Evolutionary conservation across 2,797 vertebrate species (phyloP).

Genomic region (Thalassophryne amazonica): DNA sequence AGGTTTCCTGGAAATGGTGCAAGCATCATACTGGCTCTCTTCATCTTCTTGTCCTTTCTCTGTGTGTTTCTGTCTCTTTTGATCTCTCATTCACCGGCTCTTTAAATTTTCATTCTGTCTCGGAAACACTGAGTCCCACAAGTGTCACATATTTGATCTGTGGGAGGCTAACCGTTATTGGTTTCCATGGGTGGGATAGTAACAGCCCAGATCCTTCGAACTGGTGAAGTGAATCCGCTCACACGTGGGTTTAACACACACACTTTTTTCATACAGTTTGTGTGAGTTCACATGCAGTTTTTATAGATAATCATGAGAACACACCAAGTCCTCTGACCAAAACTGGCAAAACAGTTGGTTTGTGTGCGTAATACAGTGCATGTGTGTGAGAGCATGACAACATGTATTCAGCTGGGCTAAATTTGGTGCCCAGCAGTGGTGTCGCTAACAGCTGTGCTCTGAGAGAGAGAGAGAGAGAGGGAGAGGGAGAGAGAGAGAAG

Average conservation of each 20-base stretch:
- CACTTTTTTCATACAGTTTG: background rate
- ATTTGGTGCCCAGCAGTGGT: constrained; percentile 52
- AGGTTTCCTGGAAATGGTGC: constrained; percentile 37
- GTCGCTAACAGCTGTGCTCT: constrained; percentile 51
- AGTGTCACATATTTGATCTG: constrained; percentile 23
- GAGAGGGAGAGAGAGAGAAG: background rate
- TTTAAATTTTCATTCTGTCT: constrained; percentile 14
- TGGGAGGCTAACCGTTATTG: constrained; percentile 40
- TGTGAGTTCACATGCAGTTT: background rate
- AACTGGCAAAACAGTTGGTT: too few relatives aligned
- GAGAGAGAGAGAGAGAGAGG: background rate
- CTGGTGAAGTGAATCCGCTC: constrained; percentile 19
- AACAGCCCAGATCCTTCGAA: constrained; percentile 34
- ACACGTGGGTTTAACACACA: constrained; percentile 17
- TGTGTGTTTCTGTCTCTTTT: constrained; percentile 18
- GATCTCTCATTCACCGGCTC: background rate
- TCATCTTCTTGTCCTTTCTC: constrained; percentile 2
- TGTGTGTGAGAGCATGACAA: background rate
- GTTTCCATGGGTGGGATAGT: constrained; percentile 20
- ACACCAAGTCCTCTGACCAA: too few relatives aligned
- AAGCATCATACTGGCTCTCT: background rate
- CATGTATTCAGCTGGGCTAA: constrained; percentile 47
- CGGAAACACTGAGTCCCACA: constrained; percentile 42
- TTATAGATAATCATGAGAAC: too few relatives aligned
- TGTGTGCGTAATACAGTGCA: background rate